phyloP scores from a whole-genome alignment of 2,888 invertebrate species.

The Dioctria linearis region DNA sequence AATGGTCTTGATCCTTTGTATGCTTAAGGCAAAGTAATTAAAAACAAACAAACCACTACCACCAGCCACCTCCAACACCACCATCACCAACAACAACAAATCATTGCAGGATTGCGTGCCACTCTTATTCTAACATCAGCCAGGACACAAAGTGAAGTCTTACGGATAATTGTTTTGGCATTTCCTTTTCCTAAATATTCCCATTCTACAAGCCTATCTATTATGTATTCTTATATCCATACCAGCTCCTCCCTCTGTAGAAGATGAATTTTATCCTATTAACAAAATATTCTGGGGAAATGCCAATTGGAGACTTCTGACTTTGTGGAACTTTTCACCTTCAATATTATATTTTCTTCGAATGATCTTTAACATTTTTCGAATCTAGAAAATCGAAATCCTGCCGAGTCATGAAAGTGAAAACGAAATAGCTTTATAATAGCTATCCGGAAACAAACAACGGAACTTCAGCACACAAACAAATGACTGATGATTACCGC shows the following conservation, averaged over 20 bases:
- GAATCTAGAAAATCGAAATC: neutral
- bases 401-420: conserved; percentile 16
- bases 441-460: conserved; percentile 1
- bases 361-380: conserved; percentile 25
- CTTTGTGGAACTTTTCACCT: conserved; percentile 36
- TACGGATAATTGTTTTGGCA: neutral
- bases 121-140: no score
- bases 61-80: no score
- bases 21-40: neutral
- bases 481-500: conserved; percentile 24
- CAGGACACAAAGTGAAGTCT: conserved; percentile 5
- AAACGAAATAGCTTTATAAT: neutral
- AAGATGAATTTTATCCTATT: no score
- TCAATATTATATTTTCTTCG: neutral
- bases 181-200: neutral
- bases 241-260: neutral
- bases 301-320: neutral
- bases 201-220: neutral
- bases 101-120: conserved; percentile 27
- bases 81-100: neutral
- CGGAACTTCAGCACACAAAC: neutral
- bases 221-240: neutral
- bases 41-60: conserved; percentile 12
- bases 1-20: no score
- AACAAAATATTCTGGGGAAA: neutral